Base-by-base conservation (phyloP, 2,113 vertebrate species). In the Sapajus apella region DNA sequence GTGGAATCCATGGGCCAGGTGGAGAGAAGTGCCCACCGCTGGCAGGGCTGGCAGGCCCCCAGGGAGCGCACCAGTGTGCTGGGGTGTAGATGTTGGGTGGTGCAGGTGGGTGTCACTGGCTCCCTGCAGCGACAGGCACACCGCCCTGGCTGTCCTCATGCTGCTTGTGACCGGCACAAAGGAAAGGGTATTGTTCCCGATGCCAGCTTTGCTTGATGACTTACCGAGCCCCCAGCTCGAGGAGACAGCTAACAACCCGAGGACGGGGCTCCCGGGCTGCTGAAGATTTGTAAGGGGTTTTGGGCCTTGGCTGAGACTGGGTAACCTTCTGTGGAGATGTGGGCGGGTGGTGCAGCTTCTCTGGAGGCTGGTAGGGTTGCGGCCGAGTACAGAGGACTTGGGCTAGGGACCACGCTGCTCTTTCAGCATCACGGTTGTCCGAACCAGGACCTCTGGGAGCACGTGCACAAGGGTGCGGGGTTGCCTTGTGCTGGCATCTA, bases 61-160 rank as follows among this genome's bases (percentile, higher is more conserved):
- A 4, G 35, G n/a, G 37, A 52, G 11, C 12, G 2, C 12, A 1
- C 1, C n/a, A 0, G 1, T 8, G 7, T 30, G 50, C 21, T 4
- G 47, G 81, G 23, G 23, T 12, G 11, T 45, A 13, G n/a, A 8
- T 0, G 11, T 3, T 64, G 27, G 75, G 35, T 47, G 47, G 61
- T 14, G 0, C 35, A 20, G 20, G 68, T 8, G 50, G 10, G 17
- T 17, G 30, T 52, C 14, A 5, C 6, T 43, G 27, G n/a, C 73
- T 55, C 72, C 52, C 2, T 2, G 5, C 64, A 20, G n/a, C 5
- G 32, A 56, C 37, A 23, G 37, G 37, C 5, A 0, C 5, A n/a
- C 52, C 25, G 43, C 25, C 35, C 76, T 2, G 18, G 68, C 43
- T 40, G 43, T 32, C 35, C 61, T 50, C 0, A 3, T 7, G 23